Percentiles rank a stretch among this genome's conserved stretches.
Conservation (phyloP, 2,113 vertebrate genomes). For the Apodemus sylvaticus region DNA sequence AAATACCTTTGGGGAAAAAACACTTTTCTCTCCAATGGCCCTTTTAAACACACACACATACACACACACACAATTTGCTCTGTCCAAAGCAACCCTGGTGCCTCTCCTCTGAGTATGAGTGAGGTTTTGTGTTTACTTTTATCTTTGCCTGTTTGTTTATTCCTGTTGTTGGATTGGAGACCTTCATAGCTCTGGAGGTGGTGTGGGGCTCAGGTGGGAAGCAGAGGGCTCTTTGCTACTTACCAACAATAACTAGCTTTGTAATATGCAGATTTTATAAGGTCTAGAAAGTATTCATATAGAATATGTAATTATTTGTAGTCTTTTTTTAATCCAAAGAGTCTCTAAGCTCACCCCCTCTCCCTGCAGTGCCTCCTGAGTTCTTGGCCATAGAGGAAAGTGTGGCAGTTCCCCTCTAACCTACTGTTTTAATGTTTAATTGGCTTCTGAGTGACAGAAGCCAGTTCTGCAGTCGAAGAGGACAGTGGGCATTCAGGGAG, state of each 20-base stretch:
- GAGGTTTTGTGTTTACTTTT: not conserved
- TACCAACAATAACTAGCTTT: not conserved
- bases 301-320: not conserved
- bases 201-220: not conserved
- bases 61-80: not conserved
- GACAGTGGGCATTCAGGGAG: not conserved
- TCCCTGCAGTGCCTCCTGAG: not conserved
- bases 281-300: not conserved
- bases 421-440: not conserved
- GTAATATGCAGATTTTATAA: not conserved
- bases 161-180: slow-evolving; percentile 2
- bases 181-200: not conserved
- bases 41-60: not conserved
- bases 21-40: no score
- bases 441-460: not conserved
- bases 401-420: no score
- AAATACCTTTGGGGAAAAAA: slow-evolving; percentile 41
- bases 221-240: not conserved
- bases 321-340: not conserved
- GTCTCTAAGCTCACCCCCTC: not conserved
- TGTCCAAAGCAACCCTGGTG: not conserved
- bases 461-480: not conserved
- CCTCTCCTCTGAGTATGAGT: not conserved
- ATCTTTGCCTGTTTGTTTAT: not conserved
- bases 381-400: not conserved